Evolutionary conservation across 2,888 invertebrate genomes (phyloP).

Genomic region (Cotesia congregata): DNA sequence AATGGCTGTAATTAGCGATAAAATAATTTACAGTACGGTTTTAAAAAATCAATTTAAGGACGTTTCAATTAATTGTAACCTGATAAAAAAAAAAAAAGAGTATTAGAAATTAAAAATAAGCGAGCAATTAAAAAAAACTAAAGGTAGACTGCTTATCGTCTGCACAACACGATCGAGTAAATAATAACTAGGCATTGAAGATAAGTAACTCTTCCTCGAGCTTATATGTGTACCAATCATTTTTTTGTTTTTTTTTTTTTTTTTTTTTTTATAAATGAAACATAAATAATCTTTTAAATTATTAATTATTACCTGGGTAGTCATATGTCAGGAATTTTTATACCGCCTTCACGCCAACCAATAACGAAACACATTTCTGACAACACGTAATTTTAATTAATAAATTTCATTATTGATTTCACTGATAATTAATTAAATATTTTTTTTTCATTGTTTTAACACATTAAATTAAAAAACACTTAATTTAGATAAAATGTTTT

Average conservation of each 20-base stretch:
- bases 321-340: slow-evolving; percentile 67
- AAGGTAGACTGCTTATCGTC: slow-evolving; percentile 51
- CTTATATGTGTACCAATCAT: slow-evolving; percentile 17
- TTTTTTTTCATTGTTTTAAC: neutral
- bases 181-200: slow-evolving; percentile 54
- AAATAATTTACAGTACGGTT: neutral
- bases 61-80: neutral
- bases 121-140: neutral
- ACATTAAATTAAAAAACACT: neutral
- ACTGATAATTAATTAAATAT: neutral
- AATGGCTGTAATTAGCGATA: neutral
- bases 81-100: neutral
- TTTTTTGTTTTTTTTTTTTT: slow-evolving; percentile 25
- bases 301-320: slow-evolving; percentile 26
- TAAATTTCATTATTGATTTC: neutral
- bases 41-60: neutral
- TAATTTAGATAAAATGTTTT: neutral
- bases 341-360: slow-evolving; percentile 65
- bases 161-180: slow-evolving; percentile 58
- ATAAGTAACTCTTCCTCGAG: slow-evolving; percentile 47
- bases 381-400: neutral
- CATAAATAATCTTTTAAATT: too few relatives aligned
- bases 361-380: slow-evolving; percentile 65
- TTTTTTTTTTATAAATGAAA: neutral
- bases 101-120: neutral